Evolutionary conservation across 1,140 invertebrate species (phyloP).

Genomic region (Spodoptera frugiperda): DNA sequence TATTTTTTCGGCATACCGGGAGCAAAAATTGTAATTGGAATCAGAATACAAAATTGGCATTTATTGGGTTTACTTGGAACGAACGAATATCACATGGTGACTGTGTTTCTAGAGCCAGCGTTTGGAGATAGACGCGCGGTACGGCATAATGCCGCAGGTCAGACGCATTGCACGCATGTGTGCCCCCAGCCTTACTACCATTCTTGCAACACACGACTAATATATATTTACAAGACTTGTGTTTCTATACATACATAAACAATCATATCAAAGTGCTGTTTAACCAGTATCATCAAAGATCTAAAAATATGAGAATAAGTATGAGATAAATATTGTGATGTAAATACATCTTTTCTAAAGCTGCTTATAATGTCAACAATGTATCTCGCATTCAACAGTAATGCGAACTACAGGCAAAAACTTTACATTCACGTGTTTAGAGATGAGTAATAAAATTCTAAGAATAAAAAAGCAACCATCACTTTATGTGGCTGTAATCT

Average conservation of each 20-base stretch:
- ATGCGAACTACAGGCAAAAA: too few relatives aligned
- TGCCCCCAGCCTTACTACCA: conserved; percentile 62
- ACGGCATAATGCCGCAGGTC: conserved; percentile 91
- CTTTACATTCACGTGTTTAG: too few relatives aligned
- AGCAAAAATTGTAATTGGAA: not conserved
- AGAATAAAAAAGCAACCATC: too few relatives aligned
- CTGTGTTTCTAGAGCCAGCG: conserved; percentile 94
- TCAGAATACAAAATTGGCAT: conserved; percentile 6
- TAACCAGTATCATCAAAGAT: not conserved
- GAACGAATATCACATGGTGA: conserved; percentile 47
- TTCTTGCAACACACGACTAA: conserved; percentile 14
- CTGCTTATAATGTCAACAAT: too few relatives aligned
- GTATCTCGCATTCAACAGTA: too few relatives aligned
- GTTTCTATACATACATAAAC: not conserved
- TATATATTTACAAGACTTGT: not conserved
- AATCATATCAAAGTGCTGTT: not conserved
- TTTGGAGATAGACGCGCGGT: conserved; percentile 96
- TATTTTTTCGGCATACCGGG: not conserved
- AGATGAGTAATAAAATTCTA: too few relatives aligned
- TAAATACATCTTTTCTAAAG: too few relatives aligned
- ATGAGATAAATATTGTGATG: too few relatives aligned
- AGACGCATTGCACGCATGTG: conserved; percentile 80
- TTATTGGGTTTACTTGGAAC: not conserved
- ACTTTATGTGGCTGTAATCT: too few relatives aligned
- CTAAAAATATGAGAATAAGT: too few relatives aligned